Percentiles rank a stretch among this genome's conserved stretches.
Evolutionary conservation across 2,113 vertebrate genomes (phyloP).

Genomic region (Oxygymnocypris stewartii): DNA sequence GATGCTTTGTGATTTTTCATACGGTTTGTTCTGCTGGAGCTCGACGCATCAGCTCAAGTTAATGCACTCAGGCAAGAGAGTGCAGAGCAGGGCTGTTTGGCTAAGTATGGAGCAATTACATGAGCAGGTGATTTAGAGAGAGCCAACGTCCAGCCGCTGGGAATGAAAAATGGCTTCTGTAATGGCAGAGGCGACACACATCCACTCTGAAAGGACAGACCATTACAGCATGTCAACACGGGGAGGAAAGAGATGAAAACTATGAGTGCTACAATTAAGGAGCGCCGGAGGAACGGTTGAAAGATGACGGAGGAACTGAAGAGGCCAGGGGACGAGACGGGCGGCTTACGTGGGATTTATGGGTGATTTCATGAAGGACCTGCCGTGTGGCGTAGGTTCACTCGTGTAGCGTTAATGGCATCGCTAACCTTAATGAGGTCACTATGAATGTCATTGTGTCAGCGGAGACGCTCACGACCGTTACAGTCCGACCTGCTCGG

Average conservation of each 20-base stretch:
- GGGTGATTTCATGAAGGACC: constrained; percentile 64
- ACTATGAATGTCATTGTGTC: constrained; percentile 71
- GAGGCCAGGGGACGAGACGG: constrained; percentile 62
- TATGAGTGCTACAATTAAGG: constrained; percentile 72
- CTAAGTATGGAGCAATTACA: constrained; percentile 76
- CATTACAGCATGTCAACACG: constrained; percentile 75
- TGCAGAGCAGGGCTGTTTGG: constrained; percentile 71
- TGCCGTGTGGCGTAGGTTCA: constrained; percentile 48
- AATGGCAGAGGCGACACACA: constrained; percentile 69
- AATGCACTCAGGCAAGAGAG: constrained; percentile 79
- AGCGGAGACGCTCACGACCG: constrained; percentile 61
- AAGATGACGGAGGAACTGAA: constrained; percentile 1
- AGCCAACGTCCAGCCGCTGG: constrained; percentile 68
- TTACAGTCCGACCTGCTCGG: constrained; percentile 36
- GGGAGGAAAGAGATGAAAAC: constrained; percentile 74
- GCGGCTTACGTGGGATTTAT: constrained; percentile 71
- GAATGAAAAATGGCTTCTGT: constrained; percentile 76
- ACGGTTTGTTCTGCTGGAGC: background rate
- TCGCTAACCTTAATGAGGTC: constrained; percentile 71
- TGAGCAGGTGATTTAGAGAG: constrained; percentile 74
- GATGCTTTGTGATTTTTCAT: background rate
- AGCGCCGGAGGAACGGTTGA: constrained; percentile 13
- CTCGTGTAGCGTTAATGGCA: constrained; percentile 67
- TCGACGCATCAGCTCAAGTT: constrained; percentile 55
- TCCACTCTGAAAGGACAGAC: constrained; percentile 71